Percentiles rank a stretch among this genome's conserved stretches.
Conservation (phyloP, 2,888 invertebrate genomes). For the Eucriotettix oculatus region DNA sequence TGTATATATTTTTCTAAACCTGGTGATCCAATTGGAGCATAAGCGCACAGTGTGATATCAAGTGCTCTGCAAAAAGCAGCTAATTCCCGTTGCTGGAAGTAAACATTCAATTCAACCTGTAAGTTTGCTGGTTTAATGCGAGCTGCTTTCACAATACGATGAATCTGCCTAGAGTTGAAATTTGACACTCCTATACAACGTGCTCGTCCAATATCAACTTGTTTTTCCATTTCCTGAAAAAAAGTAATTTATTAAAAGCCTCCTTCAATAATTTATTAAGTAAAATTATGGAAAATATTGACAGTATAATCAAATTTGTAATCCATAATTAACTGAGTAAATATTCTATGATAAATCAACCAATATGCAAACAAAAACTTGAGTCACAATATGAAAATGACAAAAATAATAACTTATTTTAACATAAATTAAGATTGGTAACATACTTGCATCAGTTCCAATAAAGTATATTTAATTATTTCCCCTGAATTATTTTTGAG, state of each 20-base stretch:
- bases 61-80: conserved; percentile 20
- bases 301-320: too few relatives aligned
- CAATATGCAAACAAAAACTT: too few relatives aligned
- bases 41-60: conserved; percentile 18
- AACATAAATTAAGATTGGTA: too few relatives aligned
- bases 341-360: too few relatives aligned
- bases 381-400: too few relatives aligned
- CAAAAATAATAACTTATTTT: too few relatives aligned
- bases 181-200: conserved; percentile 29
- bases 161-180: conserved; percentile 24
- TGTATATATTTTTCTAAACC: conserved; percentile 22
- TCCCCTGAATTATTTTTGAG: too few relatives aligned
- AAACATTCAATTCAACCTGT: conserved; percentile 27
- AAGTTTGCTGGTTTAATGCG: conserved; percentile 23
- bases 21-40: conserved; percentile 16
- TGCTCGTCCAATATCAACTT: conserved; percentile 24
- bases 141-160: conserved; percentile 20
- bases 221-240: conserved; percentile 27
- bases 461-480: too few relatives aligned
- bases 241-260: background rate
- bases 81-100: conserved; percentile 25
- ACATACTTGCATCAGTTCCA: too few relatives aligned
- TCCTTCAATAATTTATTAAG: too few relatives aligned
- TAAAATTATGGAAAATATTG: too few relatives aligned
- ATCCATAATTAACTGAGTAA: too few relatives aligned